Base-by-base conservation (phyloP, 2,888 invertebrate genomes). In the Eupithecia tripunctaria region DNA sequence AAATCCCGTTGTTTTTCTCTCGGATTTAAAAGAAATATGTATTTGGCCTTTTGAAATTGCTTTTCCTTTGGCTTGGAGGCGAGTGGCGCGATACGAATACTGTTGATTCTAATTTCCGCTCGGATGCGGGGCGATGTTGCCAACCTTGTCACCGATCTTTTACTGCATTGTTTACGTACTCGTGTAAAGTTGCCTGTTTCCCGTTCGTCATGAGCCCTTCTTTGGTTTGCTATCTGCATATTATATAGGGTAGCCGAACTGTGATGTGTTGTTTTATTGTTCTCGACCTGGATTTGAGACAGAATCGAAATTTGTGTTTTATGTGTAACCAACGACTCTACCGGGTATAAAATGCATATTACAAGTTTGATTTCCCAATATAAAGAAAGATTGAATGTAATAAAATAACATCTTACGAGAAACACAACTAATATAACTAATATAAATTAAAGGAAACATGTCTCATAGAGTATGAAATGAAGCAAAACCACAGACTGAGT, bases 1-100 rank as follows among this genome's bases (percentile, higher is more conserved):
- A 88, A 91, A 91, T 88, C 87, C 86, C 82, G 84, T 88, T 89
- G 88, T 87, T 89, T 89, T 89, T 88, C 85, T 85, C 75, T 85
- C 79, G 83, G 84, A 87, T 89, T 87, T 87, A 82, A 78, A 86
- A 84, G 83, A 84, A 82, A 88, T 85, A 86, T 86, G 86, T 86
- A 83, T 82, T 82, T 75, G 77, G 78, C 72, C 71, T 74, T 78
- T 76, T 79, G 80, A 79, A 83, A 85, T 84, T 84, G 82, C 82
- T 82, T 84, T 83, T 82, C 79, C 77, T 80, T 76, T 78, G 79
- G 74, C 78, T 74, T 72, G 60, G 72, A 73, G 74, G 70, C 68
- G 74, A 68, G 76, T 69, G 75, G 70, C 71, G 73, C 72, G 75
- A 74, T 82, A 80, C 82, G 82, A 72, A 75, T 75, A 77, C 75